Evolutionary conservation across 2,888 invertebrate species (phyloP).

Genomic region (Lumbricus terrestris): DNA sequence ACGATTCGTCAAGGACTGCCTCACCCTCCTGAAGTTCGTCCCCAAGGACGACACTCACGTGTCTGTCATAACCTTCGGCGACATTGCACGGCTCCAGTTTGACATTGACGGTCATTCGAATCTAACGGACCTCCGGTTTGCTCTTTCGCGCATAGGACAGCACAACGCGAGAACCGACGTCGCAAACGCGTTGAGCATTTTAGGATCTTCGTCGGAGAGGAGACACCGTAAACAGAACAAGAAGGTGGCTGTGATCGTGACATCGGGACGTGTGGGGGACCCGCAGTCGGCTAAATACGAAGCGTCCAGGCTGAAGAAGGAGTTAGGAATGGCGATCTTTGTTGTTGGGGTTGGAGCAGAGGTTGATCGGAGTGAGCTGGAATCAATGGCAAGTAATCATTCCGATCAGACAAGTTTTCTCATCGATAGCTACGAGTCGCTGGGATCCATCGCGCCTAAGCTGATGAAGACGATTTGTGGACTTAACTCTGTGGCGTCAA

Average conservation of each 20-base stretch:
- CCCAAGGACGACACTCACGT: not conserved
- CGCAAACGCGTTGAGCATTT: not conserved
- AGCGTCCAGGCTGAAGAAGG: not conserved
- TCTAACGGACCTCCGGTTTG: not conserved
- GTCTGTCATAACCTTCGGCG: not conserved
- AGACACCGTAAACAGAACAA: not conserved
- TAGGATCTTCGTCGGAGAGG: not conserved
- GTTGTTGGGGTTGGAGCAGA: not conserved
- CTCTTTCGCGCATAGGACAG: not conserved
- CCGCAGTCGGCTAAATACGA: not conserved
- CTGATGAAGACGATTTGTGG: conserved; percentile 29
- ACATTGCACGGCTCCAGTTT: not conserved
- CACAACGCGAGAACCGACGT: not conserved
- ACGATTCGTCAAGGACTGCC: not conserved
- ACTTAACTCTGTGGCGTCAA: not conserved
- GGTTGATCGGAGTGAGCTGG: not conserved
- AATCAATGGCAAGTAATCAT: conserved; percentile 40
- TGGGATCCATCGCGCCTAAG: conserved; percentile 46
- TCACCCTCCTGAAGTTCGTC: not conserved
- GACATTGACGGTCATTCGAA: not conserved
- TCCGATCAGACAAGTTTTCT: conserved; percentile 44
- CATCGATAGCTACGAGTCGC: conserved; percentile 46
- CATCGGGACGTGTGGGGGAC: not conserved
- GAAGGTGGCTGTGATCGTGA: not conserved
- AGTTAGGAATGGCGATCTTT: not conserved